Conservation (phyloP, 2,113 vertebrate genomes). For the Pelodiscus sinensis region DNA sequence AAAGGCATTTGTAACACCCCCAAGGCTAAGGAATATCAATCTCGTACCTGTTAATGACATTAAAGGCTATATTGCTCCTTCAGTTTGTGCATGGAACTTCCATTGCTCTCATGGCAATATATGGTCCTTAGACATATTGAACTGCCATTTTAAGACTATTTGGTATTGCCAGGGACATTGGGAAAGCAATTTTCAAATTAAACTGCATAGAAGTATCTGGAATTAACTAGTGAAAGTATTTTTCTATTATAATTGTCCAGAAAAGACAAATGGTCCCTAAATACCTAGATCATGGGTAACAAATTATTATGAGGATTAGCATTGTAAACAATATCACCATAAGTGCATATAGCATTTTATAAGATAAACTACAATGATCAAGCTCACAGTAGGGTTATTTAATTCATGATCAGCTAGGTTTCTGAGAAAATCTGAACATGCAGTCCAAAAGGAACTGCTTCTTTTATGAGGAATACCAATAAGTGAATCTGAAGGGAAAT, state of each 20-base stretch:
- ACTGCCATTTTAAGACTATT: background rate
- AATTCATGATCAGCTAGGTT: background rate
- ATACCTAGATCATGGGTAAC: background rate
- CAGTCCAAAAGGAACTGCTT: background rate
- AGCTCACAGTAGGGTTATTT: background rate
- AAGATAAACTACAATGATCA: background rate
- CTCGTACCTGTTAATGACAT: background rate
- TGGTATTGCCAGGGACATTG: background rate
- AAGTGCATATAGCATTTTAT: background rate
- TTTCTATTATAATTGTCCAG: background rate
- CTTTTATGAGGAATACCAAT: fast-evolving
- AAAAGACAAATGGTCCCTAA: background rate
- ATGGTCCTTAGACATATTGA: background rate
- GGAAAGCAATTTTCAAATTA: background rate
- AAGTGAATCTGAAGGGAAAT: background rate
- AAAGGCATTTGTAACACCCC: background rate
- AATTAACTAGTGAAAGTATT: background rate
- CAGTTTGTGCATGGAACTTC: background rate
- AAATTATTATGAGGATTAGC: background rate
- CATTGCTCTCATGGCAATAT: background rate
- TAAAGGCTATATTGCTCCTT: background rate
- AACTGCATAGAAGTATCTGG: background rate
- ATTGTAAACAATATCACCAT: background rate
- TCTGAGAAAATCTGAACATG: background rate
- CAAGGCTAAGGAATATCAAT: background rate